phyloP scores from a whole-genome alignment of 2,797 vertebrate genomes.

The Enoplosus armatus region DNA sequence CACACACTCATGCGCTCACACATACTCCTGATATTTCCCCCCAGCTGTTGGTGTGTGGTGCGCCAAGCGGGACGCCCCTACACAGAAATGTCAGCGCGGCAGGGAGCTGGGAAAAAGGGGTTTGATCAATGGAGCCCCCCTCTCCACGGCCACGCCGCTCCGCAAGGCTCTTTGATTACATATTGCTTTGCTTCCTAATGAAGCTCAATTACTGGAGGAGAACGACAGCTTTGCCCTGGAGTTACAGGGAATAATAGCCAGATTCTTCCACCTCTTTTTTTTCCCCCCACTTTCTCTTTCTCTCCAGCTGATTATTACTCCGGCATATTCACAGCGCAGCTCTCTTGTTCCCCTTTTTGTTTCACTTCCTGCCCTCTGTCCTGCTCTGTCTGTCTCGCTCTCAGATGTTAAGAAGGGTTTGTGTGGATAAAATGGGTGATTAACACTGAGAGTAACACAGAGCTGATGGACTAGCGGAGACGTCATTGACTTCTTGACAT shows the following conservation, averaged over 20 bases:
- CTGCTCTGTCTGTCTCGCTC: constrained; percentile 19
- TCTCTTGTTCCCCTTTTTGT: constrained; percentile 21
- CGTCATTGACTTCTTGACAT: constrained; percentile 20
- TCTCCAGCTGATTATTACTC: constrained; percentile 32
- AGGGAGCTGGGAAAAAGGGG: constrained; percentile 76
- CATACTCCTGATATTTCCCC: constrained; percentile 50
- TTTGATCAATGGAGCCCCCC: constrained; percentile 83
- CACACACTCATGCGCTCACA: constrained; percentile 14
- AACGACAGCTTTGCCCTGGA: constrained; percentile 69
- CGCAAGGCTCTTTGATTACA: constrained; percentile 81
- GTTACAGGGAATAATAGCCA: constrained; percentile 64
- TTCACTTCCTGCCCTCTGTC: constrained; percentile 40
- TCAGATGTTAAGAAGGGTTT: constrained; percentile 21
- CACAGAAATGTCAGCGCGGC: constrained; percentile 83
- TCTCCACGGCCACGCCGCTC: constrained; percentile 64
- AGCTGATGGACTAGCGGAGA: constrained; percentile 32
- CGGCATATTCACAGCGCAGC: constrained; percentile 25
- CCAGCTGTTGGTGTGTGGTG: constrained; percentile 72
- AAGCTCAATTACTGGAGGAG: constrained; percentile 78
- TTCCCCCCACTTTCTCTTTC: neutral
- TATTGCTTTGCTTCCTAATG: constrained; percentile 82
- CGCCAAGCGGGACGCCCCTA: constrained; percentile 78
- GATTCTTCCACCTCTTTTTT: constrained; percentile 43
- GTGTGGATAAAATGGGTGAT: constrained; percentile 45
- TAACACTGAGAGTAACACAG: constrained; percentile 46